These are phyloP conservation scores for Potamarius usumacintae DNA, from an alignment of 2,113 vertebrate species.

Conservation along the genomic window DNA sequence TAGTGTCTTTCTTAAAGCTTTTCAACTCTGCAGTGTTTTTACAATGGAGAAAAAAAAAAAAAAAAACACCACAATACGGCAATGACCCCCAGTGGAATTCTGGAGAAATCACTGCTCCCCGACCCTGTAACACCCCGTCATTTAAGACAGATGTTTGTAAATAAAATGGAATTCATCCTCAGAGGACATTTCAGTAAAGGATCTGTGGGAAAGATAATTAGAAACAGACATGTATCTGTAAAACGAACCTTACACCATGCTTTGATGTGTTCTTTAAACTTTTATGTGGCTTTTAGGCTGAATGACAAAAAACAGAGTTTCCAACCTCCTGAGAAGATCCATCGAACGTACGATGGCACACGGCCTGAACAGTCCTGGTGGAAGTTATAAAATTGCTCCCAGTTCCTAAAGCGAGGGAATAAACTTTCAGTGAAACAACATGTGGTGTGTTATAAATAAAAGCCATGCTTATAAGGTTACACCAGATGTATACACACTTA, in stretches of 20 bases:
- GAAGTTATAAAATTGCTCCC: neutral
- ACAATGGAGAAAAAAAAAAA: neutral
- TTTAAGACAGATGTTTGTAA: neutral
- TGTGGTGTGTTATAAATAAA: neutral
- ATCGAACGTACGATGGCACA: neutral
- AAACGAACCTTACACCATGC: no score
- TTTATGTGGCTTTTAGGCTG: neutral
- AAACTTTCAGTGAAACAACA: neutral
- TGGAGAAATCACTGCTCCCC: neutral
- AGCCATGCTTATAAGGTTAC: neutral
- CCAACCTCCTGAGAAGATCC: neutral
- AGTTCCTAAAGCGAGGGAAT: neutral
- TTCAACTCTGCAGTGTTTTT: neutral
- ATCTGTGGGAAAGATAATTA: neutral
- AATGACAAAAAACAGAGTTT: neutral
- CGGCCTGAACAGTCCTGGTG: neutral
- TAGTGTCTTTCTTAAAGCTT: neutral
- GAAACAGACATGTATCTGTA: neutral
- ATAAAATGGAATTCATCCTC: neutral
- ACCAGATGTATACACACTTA: neutral
- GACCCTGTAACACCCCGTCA: no score
- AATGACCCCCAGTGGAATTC: conserved; percentile 17
- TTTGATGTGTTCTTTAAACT: neutral
- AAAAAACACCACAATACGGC: neutral
- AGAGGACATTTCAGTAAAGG: neutral